phyloP scores from a whole-genome alignment of 2,888 invertebrate genomes.

The Caenorhabditis sp. region DNA sequence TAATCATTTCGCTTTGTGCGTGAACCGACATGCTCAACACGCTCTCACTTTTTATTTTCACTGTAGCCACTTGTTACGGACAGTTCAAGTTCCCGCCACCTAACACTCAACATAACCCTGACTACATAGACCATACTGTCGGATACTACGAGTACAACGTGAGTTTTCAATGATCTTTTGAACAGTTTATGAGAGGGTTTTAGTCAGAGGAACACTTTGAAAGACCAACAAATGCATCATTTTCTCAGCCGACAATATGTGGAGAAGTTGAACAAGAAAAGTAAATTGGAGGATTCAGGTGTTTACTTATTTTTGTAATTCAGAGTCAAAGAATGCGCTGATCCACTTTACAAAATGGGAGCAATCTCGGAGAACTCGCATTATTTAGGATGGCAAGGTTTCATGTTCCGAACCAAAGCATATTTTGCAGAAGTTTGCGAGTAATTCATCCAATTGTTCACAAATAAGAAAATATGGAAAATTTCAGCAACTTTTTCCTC shows the following conservation, averaged over 20 bases:
- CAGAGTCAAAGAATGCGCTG: conserved; percentile 74
- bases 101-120: conserved; percentile 5
- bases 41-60: neutral
- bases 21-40: conserved; percentile 30
- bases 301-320: too few relatives aligned
- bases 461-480: neutral
- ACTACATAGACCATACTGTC: conserved; percentile 18
- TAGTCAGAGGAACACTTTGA: conserved; percentile 55
- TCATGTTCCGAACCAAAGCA: conserved; percentile 70
- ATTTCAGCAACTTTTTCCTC: conserved; percentile 73
- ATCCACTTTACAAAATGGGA: conserved; percentile 74
- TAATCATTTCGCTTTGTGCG: conserved; percentile 27
- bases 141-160: conserved; percentile 60
- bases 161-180: conserved; percentile 8
- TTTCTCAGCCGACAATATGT: conserved; percentile 50
- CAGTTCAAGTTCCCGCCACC: conserved; percentile 56
- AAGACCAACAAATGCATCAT: conserved; percentile 23
- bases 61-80: neutral
- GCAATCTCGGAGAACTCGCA: conserved; percentile 65
- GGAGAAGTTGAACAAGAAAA: conserved; percentile 50
- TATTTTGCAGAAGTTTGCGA: conserved; percentile 77
- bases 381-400: conserved; percentile 71
- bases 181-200: neutral
- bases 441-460: conserved; percentile 52
- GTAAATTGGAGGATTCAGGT: conserved; percentile 6